These are phyloP conservation scores for Tapirus terrestris DNA, from an alignment of 2,113 vertebrate species.

Conservation along the genomic window DNA sequence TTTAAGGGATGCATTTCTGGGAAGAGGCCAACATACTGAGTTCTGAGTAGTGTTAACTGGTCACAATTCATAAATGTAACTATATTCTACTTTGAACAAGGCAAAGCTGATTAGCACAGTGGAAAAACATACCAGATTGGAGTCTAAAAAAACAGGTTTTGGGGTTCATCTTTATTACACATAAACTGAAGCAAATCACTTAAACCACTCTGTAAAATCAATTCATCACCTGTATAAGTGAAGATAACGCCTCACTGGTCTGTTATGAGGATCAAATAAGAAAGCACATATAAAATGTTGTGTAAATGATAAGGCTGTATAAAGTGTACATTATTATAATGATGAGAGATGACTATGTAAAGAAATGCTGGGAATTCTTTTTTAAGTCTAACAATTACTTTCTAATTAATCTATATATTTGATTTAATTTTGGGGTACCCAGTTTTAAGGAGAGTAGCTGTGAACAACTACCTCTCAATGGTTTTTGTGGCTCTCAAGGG, in stretches of 20 bases:
- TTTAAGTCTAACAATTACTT: not conserved
- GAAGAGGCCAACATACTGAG: not conserved
- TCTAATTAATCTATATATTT: not conserved
- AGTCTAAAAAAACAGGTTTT: not conserved
- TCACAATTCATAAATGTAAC: not conserved
- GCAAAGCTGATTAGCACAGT: not conserved
- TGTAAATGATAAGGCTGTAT: not conserved
- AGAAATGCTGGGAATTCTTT: not conserved
- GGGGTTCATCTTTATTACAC: not conserved
- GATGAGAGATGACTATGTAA: not conserved
- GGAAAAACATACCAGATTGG: not conserved
- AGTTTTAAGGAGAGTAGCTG: not conserved
- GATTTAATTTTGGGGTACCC: not conserved
- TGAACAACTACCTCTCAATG: not conserved
- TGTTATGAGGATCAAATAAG: constrained; percentile 8
- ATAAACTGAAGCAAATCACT: not conserved
- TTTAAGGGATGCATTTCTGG: not conserved
- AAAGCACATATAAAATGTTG: not conserved
- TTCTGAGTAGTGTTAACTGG: not conserved
- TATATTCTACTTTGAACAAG: not conserved
- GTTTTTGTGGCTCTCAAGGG: not conserved
- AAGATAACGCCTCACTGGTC: not conserved
- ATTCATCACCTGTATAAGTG: not conserved
- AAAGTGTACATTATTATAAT: not conserved
- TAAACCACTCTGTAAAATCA: constrained; percentile 23